phyloP scores from a whole-genome alignment of 2,888 invertebrate species.

The Pachycephus smyrnensis region DNA sequence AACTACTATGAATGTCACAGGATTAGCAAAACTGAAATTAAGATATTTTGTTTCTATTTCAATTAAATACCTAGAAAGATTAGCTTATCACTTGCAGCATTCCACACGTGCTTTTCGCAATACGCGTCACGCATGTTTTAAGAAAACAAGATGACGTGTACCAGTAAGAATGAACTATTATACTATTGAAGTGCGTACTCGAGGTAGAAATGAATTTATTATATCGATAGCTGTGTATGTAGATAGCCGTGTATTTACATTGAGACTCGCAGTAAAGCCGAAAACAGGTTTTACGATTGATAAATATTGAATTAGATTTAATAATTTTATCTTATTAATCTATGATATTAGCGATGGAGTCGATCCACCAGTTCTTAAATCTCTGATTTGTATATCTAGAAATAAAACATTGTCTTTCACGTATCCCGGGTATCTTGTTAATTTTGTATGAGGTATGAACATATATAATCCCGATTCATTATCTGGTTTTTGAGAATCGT shows the following conservation, averaged over 20 bases:
- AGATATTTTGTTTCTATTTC: background rate
- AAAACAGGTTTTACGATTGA: background rate
- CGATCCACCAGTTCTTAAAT: constrained; percentile 25
- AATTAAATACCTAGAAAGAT: background rate
- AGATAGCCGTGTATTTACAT: background rate
- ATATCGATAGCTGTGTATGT: background rate
- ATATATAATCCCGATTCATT: constrained; percentile 67
- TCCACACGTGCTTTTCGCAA: background rate
- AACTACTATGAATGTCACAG: constrained; percentile 6
- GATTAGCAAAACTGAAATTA: background rate
- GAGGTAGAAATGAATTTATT: background rate
- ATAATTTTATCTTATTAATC: background rate
- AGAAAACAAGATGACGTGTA: background rate
- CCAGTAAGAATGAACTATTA: background rate
- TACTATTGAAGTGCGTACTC: no score
- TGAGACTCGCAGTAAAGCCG: background rate
- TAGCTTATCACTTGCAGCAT: background rate
- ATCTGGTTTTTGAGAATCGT: constrained; percentile 33
- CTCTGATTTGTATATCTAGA: constrained; percentile 70
- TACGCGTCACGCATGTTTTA: background rate
- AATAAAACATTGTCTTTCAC: constrained; percentile 74
- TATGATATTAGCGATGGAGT: constrained; percentile 14
- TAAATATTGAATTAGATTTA: background rate
- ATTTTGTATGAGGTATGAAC: constrained; percentile 75
- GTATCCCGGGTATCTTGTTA: constrained; percentile 72